Evolutionary conservation across 2,888 invertebrate species (phyloP), one percentile per base, ranked within the genome.

Genomic region (Diarsia mendica): DNA sequence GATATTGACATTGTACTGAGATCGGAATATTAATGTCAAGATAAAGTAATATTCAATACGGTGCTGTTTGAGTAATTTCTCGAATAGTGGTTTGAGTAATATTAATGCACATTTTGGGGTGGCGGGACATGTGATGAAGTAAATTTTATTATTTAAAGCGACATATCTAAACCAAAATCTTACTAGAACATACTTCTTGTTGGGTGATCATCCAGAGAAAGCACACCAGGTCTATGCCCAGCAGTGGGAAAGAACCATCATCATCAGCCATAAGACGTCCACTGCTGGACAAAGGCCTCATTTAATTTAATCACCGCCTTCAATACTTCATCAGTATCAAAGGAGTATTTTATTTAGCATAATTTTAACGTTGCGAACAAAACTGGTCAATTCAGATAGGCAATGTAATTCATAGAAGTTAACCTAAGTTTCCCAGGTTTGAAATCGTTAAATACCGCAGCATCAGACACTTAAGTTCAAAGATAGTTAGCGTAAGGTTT

Each of bases 21-120:
- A 79, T 82, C 13, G 63, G 53, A 80, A 80, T 80, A 68, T 70
- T 69, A 76, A 67, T 70, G 64, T 69, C 61, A 64, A 65, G 64
- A 83, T 75, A 75, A 81, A 75, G 46, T 75, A n/a, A 63, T 51
- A 58, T 66, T 51, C 66, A 55, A 51, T 70, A 67, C 20, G 15
- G 23, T 65, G 66, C 11, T 58, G 61, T 79, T 67, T 39, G 63
- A 67, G 65, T 66, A 28, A 69, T 69, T 55, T 63, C 6, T n/a
- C 33, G 2, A 63, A 58, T 77, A 39, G 18, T n/a, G 53, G 39
- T 60, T 73, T 15, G 13, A 49, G 28, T 48, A 44, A 63, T 55
- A 58, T 60, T 28, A 11, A 60, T 67, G n/a, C 13, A 65, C 49
- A 61, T 55, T n/a, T 55, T 48, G 28, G 1, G 15, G 39, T 64